Base-by-base conservation (phyloP, 2,888 invertebrate genomes). In the Leptodirus hochenwartii region DNA sequence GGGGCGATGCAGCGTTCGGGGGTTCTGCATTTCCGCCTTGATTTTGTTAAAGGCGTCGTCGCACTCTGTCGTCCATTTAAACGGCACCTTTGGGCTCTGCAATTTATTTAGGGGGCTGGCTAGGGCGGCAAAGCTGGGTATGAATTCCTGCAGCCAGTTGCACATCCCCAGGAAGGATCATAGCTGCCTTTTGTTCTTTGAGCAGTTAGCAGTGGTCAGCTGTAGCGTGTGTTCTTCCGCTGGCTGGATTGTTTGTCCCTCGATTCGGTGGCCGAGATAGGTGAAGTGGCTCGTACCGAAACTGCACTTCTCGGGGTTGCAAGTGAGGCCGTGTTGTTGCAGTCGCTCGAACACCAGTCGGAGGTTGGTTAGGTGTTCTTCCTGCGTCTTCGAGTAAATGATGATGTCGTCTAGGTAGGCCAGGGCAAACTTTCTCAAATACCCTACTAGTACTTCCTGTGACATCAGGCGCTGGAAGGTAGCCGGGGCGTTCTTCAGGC, bases 331-430 rank as follows among this genome's bases (percentile, higher is more conserved):
- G 30, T 42, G 37, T n/a, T 29, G 24, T 10, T 32, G 31, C 2
- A 42, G 25, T 4, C 39, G 25, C 22, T 41, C 39, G 8, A 40
- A 30, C 3, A 42, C 34, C 8, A 25, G 20, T 3, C 25, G 23
- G 2, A 44, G 30, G 22, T 42, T 39, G 2, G 8, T 12, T 2
- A 35, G 25, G 25, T 42, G 39, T 3, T 42, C 37, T 5, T 40
- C 36, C 22, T 20, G 17, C 15, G 15, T 31, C 5, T 34, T 13
- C 1, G 31, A 33, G 17, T 34, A 38, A 0, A 39, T 31, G 2
- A 47, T 41, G 3, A 48, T 43, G 26, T 48, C 45, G 17, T 47
- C 47, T 2, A 47, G 29, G 28, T 47, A 49, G 0, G 41, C 43
- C 1, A 39, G 15, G 13, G 38, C 38, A 29, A 31, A 38, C 1